phyloP scores from a whole-genome alignment of 2,113 vertebrate species.

The Rana temporaria region DNA sequence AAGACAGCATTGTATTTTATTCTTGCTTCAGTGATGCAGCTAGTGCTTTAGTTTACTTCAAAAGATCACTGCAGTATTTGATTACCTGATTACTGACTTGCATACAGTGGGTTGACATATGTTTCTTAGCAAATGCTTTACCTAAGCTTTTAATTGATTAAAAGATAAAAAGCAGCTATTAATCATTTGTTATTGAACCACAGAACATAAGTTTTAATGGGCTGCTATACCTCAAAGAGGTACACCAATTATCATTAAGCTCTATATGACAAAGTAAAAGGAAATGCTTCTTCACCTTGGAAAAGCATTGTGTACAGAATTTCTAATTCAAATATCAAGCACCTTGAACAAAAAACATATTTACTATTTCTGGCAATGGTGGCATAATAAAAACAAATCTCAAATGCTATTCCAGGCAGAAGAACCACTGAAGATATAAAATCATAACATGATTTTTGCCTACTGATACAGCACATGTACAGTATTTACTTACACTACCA shows the following conservation, averaged over 20 bases:
- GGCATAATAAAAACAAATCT: too few species aligned
- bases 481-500: too few species aligned
- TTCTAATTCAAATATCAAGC: not conserved
- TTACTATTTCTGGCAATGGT: too few species aligned
- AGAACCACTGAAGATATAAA: too few species aligned
- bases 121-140: constrained; percentile 16
- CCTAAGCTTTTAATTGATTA: constrained; percentile 46
- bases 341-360: too few species aligned
- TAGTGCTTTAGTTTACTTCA: not conserved
- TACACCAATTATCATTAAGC: constrained; percentile 27
- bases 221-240: constrained; percentile 25
- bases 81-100: constrained; percentile 33
- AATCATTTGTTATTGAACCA: constrained; percentile 34
- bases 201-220: constrained; percentile 18
- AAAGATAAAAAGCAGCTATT: constrained; percentile 19
- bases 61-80: not conserved
- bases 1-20: not conserved
- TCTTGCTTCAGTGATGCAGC: not conserved
- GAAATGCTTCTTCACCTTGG: not conserved
- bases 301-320: not conserved
- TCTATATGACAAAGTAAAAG: not conserved
- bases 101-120: constrained; percentile 23
- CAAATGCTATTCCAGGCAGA: too few species aligned
- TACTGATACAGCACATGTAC: too few species aligned
- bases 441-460: too few species aligned